Evolutionary conservation across 2,797 vertebrate genomes (phyloP), one percentile per base, ranked within the genome.

Genomic region (Falco cherrug): DNA sequence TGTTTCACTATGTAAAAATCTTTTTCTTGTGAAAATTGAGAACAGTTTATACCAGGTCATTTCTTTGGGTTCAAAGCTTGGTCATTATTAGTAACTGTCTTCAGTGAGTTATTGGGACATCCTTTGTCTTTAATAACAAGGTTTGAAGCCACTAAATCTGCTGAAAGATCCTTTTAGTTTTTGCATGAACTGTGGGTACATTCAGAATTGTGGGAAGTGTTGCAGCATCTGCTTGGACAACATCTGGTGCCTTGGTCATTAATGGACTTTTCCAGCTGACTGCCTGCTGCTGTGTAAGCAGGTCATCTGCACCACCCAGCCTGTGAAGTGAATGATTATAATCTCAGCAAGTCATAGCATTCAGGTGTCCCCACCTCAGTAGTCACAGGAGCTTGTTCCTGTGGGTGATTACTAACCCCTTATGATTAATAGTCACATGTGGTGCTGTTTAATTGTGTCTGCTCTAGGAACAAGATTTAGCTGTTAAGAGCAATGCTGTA

Each of bases 331-430:
- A 77, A 10, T 71, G n/a, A 91, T 92, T 75, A 43, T 68, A 35
- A 86, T 91, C 76, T 93, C 50, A 39, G 41, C 65, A 93, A 77
- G 87, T 94, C 79, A 89, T 87, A 47, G 24, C 69, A 19, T 77
- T 93, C 57, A 64, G 39, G 28, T 93, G 60, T 94, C 77, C 73
- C 56, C 74, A 82, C 51, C 84, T 94, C 54, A 76, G 2, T 6
- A 89, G 77, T 87, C 63, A 84, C 35, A 70, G 73, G 35, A 92
- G 29, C 59, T 93, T 84, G 29, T 93, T 96, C 67, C 47, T 89
- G 25, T 82, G 77, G 35, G 14, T 87, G 43, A 37, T 37, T 78
- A 39, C 13, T 64, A 90, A 68, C 33, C 59, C 25, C 24, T 82
- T 47, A 69, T 76, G 74, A 86, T 93, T 69, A 84, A 73, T 54